phyloP scores from a whole-genome alignment of 2,797 vertebrate genomes.

The Sebastes dallii region DNA sequence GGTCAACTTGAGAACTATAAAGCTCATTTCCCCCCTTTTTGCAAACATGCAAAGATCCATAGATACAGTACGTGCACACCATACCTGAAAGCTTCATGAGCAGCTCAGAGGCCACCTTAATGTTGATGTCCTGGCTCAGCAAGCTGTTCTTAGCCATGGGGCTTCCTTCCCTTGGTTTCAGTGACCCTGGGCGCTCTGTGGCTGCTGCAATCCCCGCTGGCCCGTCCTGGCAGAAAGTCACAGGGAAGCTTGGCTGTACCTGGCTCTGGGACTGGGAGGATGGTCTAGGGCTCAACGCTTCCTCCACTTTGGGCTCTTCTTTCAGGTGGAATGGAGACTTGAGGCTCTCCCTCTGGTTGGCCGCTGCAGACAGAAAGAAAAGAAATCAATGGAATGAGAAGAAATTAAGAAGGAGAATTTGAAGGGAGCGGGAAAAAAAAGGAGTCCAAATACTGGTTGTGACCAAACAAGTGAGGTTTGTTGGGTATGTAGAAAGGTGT shows the following conservation, averaged over 20 bases:
- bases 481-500: background rate
- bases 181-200: constrained; percentile 68
- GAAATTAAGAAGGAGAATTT: background rate
- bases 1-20: background rate
- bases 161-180: constrained; percentile 86
- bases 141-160: constrained; percentile 82
- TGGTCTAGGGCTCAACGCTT: constrained; percentile 81
- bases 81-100: constrained; percentile 99
- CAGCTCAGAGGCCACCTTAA: constrained; percentile 97
- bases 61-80: background rate
- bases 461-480: background rate
- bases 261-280: constrained; percentile 77
- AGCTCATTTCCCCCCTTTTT: background rate
- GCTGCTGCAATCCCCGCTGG: constrained; percentile 70
- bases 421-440: background rate
- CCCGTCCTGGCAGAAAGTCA: constrained; percentile 84
- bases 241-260: constrained; percentile 77
- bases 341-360: constrained; percentile 96
- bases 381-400: background rate
- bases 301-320: constrained; percentile 93
- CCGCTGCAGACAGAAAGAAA: constrained; percentile 81
- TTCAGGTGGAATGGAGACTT: constrained; percentile 94
- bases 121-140: constrained; percentile 91
- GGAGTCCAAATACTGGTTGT: background rate
- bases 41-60: background rate